phyloP scores from a whole-genome alignment of 2,113 vertebrate species.

The Orthochromis indermauri region DNA sequence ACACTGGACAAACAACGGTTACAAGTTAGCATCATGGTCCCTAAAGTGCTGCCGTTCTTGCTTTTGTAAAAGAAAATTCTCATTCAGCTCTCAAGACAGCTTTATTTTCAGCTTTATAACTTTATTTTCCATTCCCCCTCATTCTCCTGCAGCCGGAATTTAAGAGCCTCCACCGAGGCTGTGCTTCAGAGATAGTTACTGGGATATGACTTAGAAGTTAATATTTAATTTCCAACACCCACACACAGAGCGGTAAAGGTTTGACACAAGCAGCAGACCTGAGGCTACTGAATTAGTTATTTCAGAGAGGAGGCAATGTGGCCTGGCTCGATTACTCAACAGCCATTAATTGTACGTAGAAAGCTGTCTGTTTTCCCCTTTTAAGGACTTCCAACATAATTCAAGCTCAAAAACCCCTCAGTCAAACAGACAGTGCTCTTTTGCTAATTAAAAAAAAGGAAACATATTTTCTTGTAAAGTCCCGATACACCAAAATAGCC shows the following conservation, averaged over 20 bases:
- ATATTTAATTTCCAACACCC: slow-evolving; percentile 70
- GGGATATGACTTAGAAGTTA: slow-evolving; percentile 61
- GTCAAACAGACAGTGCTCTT: slow-evolving; percentile 7
- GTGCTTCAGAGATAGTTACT: slow-evolving; percentile 66
- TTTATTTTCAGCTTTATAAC: background rate
- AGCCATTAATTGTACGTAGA: slow-evolving; percentile 57
- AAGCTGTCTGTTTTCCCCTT: slow-evolving; percentile 5
- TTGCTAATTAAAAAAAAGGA: background rate
- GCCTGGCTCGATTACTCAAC: slow-evolving; percentile 61
- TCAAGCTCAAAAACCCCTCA: slow-evolving; percentile 41
- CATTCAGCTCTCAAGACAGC: background rate
- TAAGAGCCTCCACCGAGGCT: slow-evolving; percentile 50
- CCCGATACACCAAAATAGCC: background rate
- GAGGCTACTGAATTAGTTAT: slow-evolving; percentile 58
- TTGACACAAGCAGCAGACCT: slow-evolving; percentile 58
- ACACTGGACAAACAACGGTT: background rate
- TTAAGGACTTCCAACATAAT: slow-evolving; percentile 10
- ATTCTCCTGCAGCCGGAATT: slow-evolving; percentile 28
- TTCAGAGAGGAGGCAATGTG: slow-evolving; percentile 64
- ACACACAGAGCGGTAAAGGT: slow-evolving; percentile 54
- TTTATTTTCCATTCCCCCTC: slow-evolving; percentile 17
- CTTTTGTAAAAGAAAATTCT: background rate
- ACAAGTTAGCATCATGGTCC: background rate
- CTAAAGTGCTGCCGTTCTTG: background rate
- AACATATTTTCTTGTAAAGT: background rate